Evolutionary conservation across 2,113 vertebrate species (phyloP).

Genomic region (Apus apus): DNA sequence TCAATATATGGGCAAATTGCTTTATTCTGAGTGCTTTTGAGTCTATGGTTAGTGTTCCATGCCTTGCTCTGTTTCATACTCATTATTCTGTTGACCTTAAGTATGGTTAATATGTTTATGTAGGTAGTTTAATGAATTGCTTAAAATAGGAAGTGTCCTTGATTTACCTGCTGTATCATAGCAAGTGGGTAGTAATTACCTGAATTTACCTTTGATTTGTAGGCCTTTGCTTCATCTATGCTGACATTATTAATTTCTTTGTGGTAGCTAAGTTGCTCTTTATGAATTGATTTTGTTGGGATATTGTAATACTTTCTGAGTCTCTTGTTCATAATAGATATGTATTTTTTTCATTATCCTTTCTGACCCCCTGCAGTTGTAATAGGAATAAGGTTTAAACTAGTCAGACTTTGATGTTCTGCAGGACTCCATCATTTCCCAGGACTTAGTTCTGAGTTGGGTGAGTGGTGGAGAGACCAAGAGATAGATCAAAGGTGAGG

Average conservation of each 20-base stretch:
- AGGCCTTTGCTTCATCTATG: neutral
- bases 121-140: slow-evolving; percentile 10
- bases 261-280: neutral
- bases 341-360: neutral
- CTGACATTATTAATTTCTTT: slow-evolving; percentile 16
- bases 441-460: neutral
- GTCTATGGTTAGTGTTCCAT: neutral
- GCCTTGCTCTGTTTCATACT: neutral
- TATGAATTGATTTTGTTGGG: neutral
- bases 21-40: neutral
- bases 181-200: neutral
- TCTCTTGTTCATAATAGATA: neutral
- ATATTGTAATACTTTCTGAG: neutral
- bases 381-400: neutral
- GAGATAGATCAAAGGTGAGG: neutral
- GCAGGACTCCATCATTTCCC: neutral
- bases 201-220: slow-evolving; percentile 25
- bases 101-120: slow-evolving; percentile 21
- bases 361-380: neutral
- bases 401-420: neutral
- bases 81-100: slow-evolving; percentile 20
- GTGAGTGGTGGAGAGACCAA: neutral
- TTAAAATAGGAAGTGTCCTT: slow-evolving; percentile 33
- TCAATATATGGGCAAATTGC: neutral
- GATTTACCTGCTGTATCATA: neutral